Evolutionary conservation across 2,113 vertebrate genomes (phyloP).

Genomic region (Cottus gobio): DNA sequence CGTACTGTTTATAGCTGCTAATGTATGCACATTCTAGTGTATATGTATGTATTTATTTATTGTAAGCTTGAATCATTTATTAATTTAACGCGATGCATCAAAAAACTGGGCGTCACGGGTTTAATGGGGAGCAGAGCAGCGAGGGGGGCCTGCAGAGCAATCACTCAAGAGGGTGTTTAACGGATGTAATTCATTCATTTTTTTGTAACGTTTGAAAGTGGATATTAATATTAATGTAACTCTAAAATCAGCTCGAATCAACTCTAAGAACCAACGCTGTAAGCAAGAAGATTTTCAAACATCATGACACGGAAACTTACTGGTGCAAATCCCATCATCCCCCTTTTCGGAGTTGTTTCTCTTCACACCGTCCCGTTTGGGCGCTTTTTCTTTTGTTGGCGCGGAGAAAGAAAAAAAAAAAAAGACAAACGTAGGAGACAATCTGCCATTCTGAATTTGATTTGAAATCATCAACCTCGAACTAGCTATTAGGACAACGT

Average conservation of each 20-base stretch:
- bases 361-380: conserved; percentile 49
- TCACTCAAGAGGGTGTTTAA: conserved; percentile 85
- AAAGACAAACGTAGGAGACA: conserved; percentile 78
- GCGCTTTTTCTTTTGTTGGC: conserved; percentile 54
- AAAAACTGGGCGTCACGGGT: conserved; percentile 59
- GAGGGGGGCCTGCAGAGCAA: conserved; percentile 75
- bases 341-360: conserved; percentile 50
- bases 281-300: conserved; percentile 84
- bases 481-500: conserved; percentile 72
- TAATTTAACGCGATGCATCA: conserved; percentile 87
- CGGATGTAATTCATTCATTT: conserved; percentile 90
- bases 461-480: conserved; percentile 66
- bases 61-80: conserved; percentile 88
- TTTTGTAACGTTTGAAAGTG: conserved; percentile 87
- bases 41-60: conserved; percentile 94
- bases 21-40: conserved; percentile 95
- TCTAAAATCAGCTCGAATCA: conserved; percentile 74
- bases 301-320: conserved; percentile 93
- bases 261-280: conserved; percentile 84
- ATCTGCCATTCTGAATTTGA: conserved; percentile 75
- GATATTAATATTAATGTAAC: conserved; percentile 55
- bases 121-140: conserved; percentile 41
- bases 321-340: conserved; percentile 87
- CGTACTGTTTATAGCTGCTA: conserved; percentile 98
- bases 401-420: conserved; percentile 35